phyloP scores from a whole-genome alignment of 2,113 vertebrate species.

The Passer montanus region DNA sequence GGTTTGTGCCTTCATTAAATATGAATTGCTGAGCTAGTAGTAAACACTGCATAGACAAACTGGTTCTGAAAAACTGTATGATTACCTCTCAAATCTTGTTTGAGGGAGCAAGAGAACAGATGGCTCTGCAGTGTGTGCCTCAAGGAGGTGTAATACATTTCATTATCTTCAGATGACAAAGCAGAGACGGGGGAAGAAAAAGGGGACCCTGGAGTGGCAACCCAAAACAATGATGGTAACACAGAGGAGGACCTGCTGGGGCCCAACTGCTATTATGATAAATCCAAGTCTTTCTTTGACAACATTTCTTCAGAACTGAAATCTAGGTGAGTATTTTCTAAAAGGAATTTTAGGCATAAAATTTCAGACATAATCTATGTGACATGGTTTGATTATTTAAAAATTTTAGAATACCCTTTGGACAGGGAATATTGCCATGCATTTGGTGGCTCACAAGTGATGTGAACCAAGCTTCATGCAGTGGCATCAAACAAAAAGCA shows the following conservation, averaged over 20 bases:
- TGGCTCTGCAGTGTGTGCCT: constrained; percentile 8
- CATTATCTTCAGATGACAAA: constrained; percentile 76
- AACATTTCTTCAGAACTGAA: constrained; percentile 94
- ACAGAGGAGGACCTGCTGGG: constrained; percentile 80
- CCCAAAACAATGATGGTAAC: constrained; percentile 66
- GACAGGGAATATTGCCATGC: not conserved
- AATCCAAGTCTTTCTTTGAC: constrained; percentile 96
- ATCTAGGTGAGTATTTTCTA: constrained; percentile 77
- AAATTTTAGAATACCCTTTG: not conserved
- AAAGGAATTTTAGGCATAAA: not conserved
- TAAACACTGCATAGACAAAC: not conserved
- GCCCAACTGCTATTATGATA: constrained; percentile 93
- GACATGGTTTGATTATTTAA: not conserved
- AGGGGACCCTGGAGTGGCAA: constrained; percentile 77
- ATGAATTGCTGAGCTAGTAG: not conserved
- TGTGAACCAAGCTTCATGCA: not conserved
- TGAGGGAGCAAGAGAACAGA: constrained; percentile 29
- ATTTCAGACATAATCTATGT: not conserved
- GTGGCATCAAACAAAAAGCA: not conserved
- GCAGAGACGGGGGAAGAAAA: constrained; percentile 76
- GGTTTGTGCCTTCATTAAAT: constrained; percentile 74
- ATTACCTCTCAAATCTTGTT: not conserved
- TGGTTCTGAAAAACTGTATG: not conserved
- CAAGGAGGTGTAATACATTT: not conserved
- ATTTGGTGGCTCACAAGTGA: not conserved